Evolutionary conservation across 2,113 vertebrate genomes (phyloP).

Genomic region (Varanus komodoensis): DNA sequence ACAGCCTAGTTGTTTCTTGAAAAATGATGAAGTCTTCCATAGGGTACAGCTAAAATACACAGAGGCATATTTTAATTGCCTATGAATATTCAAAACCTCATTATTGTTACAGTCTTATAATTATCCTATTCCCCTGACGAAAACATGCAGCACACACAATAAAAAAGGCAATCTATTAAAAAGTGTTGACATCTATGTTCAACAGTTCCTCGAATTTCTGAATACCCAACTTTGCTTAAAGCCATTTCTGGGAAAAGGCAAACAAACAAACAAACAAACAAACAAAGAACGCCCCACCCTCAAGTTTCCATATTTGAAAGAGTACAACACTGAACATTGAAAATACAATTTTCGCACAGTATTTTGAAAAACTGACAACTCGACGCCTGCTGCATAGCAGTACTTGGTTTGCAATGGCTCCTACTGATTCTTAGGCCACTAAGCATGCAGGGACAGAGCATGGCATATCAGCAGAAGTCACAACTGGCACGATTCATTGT

Average conservation of each 20-base stretch:
- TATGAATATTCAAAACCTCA: constrained; percentile 84
- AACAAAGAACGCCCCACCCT: too few relatives aligned
- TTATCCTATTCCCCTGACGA: constrained; percentile 76
- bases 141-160: constrained; percentile 67
- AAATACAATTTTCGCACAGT: not conserved
- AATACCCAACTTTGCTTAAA: constrained; percentile 9
- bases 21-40: constrained; percentile 72
- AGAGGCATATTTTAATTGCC: constrained; percentile 77
- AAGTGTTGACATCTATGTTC: constrained; percentile 68
- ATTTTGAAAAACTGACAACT: not conserved
- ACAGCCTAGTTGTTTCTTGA: constrained; percentile 72
- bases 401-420: too few relatives aligned
- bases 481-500: not conserved
- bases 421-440: not conserved
- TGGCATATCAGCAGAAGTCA: not conserved
- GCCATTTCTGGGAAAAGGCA: not conserved
- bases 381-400: not conserved
- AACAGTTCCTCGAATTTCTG: constrained; percentile 46
- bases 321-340: not conserved
- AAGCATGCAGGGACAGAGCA: not conserved
- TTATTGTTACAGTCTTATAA: constrained; percentile 77
- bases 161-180: constrained; percentile 73
- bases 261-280: not conserved
- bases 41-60: constrained; percentile 70
- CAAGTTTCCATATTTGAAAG: constrained; percentile 8